Percentiles rank a stretch among this genome's conserved stretches.
Conservation (phyloP, 2,113 vertebrate genomes). For the Gymnogyps californianus region DNA sequence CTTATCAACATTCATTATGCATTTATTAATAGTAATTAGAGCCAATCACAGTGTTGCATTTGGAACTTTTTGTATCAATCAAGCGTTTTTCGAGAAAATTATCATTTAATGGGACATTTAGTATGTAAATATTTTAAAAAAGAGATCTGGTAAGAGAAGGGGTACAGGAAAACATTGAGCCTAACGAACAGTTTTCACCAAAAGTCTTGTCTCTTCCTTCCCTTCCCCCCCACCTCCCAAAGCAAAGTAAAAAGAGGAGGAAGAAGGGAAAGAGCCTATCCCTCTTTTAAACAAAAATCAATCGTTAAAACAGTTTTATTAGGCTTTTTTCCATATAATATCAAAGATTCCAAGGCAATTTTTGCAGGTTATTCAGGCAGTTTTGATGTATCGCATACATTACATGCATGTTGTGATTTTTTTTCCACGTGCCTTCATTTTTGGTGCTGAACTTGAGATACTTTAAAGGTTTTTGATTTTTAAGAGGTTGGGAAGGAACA, state of each 20-base stretch:
- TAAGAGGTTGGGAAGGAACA: background rate
- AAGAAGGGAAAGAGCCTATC: background rate
- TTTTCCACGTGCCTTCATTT: background rate
- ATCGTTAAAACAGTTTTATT: background rate
- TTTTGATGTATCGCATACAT: background rate
- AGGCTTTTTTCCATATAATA: background rate
- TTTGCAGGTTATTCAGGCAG: background rate
- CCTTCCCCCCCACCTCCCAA: background rate
- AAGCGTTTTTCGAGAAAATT: background rate
- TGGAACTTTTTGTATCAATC: background rate
- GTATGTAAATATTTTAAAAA: background rate
- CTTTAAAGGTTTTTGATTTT: background rate
- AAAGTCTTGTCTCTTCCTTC: background rate
- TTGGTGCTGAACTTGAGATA: background rate
- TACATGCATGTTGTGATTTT: background rate
- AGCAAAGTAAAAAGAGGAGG: background rate
- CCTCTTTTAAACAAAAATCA: background rate
- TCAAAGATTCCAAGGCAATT: background rate
- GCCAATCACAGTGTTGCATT: background rate
- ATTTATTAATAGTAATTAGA: slow-evolving; percentile 32
- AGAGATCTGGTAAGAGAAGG: background rate
- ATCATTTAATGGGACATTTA: background rate
- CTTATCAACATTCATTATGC: slow-evolving; percentile 9
- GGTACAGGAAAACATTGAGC: background rate
- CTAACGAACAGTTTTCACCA: background rate